These are phyloP conservation scores for Ridgeia piscesae DNA, from an alignment of 1,140 invertebrate species.

Conservation along the genomic window DNA sequence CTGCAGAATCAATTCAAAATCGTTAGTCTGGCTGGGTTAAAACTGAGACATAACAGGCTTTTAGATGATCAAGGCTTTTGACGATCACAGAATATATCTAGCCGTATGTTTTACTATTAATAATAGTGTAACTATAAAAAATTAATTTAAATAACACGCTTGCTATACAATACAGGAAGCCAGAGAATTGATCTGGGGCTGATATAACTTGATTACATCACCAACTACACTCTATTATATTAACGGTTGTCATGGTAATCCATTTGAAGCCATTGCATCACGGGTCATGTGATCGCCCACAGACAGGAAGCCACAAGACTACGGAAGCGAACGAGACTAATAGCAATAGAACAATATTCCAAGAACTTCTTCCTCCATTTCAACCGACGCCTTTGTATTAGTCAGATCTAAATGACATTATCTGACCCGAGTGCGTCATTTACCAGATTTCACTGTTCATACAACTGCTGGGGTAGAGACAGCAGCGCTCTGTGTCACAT, in stretches of 20 bases:
- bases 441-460: too few species aligned
- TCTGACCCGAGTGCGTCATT: background rate
- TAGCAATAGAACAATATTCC: background rate
- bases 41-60: background rate
- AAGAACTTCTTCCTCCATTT: background rate
- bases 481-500: background rate
- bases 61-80: background rate
- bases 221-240: background rate
- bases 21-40: background rate
- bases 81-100: background rate
- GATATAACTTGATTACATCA: background rate
- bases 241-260: background rate
- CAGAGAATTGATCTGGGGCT: background rate
- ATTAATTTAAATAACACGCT: background rate
- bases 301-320: background rate
- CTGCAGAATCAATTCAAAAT: background rate
- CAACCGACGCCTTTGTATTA: background rate
- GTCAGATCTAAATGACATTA: background rate
- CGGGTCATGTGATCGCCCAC: background rate
- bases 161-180: background rate
- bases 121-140: background rate
- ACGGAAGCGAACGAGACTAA: background rate
- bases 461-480: background rate
- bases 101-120: background rate
- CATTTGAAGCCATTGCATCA: background rate